Base-by-base conservation (phyloP, 2,888 invertebrate genomes). In the Gonocerus acuteangulatus region DNA sequence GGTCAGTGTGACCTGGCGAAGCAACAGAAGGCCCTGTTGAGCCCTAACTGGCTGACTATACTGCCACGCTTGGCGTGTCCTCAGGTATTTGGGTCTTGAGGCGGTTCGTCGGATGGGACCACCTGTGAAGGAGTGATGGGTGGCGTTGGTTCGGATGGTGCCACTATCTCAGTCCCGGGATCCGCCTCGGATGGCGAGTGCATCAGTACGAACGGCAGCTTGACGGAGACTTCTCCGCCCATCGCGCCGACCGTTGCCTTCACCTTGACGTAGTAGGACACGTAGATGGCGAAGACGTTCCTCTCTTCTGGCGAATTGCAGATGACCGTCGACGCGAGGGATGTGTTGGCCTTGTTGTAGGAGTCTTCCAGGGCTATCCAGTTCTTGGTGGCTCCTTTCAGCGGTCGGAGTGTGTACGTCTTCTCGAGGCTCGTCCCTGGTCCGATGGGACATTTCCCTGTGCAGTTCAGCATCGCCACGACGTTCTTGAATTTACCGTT, bases 401-500 rank as follows among this genome's bases (percentile, higher is more conserved):
- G 82, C 0, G 90, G 90, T 15, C 81, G 80, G 15, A 91, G 75
- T 0, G 78, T 78, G 72, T 85, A 87, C 2, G 79, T 81, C 66
- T 83, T 81, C 18, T 80, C 80, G 45, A 85, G 75, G 11, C 70
- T 66, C 1, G 78, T 79, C 19, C 81, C 80, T 0, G 87, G 83
- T 36, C 80, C 74, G 4, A 89, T 79, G 0, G 86, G 85, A 69
- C 81, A 81, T 62, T 79, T 80, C 1, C 83, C 81, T 64, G 78
- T 81, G 62, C 82, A 79, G 64, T 82, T 82, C 51, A 80, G 72
- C 64, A 77, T 71, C 1, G 89, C 91, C 1, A 93, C 91, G n/a
- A 89, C 85, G 73, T 92, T 93, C 76, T 93, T 92, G 77, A 93
- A 93, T 75, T 92, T 92, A 0, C 92, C 92, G 71, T 92, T 91